Base-by-base conservation (phyloP, 2,113 vertebrate genomes). In the Misgurnus mizolepis region DNA sequence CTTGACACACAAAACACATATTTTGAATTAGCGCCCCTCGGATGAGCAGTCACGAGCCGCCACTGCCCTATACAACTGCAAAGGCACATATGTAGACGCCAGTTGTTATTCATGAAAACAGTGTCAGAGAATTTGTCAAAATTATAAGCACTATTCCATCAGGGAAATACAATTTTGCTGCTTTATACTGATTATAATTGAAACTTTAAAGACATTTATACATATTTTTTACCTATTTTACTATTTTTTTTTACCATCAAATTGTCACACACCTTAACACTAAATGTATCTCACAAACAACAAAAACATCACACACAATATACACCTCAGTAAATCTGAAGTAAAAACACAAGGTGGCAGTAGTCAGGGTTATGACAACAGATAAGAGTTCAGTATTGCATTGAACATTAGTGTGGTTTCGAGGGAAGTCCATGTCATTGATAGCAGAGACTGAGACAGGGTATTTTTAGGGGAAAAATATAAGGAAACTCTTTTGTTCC, bases 71-170 rank as follows among this genome's bases (percentile, higher is more conserved):
- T 49, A 49, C 47, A 49, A 11, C 3, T 55, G n/a, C 53, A 73
- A 50, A 73, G 70, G 40, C 40, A 73, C 47, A 60, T 50, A 55
- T 56, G 34, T 7, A 7, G 55, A 55, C 6, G 56, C 40, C 55
- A 58, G 70, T 73, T 40, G 53, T 58, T 58, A 27, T 58, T 22
- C 55, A 34, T 34, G 27, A 34, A 81, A 41, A 39, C 55, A 11
- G 47, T 27, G 14, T 61, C 45, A 4, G 39, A 76, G 0, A 49
- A 39, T 56, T 9, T 10, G 15, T 3, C 67, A n/a, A 22, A 22
- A 22, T 17, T 22, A 55, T 39, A 17, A 70, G 22, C 55, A 7
- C 55, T 56, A 39, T 34, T 10, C 4, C 4, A 2, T 12, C 45
- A 34, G 5, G 22, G 22, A 34, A 69, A 66, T n/a, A 3, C 4